phyloP scores from a whole-genome alignment of 2,888 invertebrate genomes.

The Lycocerus yunnanus region DNA sequence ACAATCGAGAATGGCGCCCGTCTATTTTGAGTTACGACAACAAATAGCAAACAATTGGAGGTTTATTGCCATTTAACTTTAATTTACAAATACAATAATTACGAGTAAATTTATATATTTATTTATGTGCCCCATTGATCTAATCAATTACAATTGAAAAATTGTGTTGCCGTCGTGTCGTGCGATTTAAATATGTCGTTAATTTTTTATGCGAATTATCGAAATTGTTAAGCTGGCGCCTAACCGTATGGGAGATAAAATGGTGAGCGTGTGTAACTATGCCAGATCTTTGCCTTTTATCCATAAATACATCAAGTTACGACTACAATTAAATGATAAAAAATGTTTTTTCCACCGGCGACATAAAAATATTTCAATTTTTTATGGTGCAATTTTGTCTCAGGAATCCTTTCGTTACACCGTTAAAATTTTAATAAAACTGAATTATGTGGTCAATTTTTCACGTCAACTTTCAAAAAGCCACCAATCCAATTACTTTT shows the following conservation, averaged over 20 bases:
- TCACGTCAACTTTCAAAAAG: neutral
- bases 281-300: neutral
- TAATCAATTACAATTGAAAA: neutral
- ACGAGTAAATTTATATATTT: neutral
- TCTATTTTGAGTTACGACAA: slow-evolving; percentile 41
- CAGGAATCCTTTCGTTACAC: neutral
- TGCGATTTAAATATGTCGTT: neutral
- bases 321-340: neutral
- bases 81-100: slow-evolving; percentile 1
- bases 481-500: neutral
- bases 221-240: neutral
- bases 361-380: neutral
- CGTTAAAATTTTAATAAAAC: neutral
- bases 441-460: neutral
- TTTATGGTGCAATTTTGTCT: neutral
- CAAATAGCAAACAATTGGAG: slow-evolving; percentile 34
- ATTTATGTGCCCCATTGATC: neutral
- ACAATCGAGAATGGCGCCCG: slow-evolving; percentile 41
- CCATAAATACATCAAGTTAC: neutral
- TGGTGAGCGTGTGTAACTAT: neutral
- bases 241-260: neutral
- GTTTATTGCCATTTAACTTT: slow-evolving; percentile 25
- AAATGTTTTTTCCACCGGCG: neutral
- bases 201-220: neutral
- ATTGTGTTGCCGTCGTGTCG: neutral